Base-by-base conservation (phyloP, 2,113 vertebrate genomes). In the Anoura caudifer region DNA sequence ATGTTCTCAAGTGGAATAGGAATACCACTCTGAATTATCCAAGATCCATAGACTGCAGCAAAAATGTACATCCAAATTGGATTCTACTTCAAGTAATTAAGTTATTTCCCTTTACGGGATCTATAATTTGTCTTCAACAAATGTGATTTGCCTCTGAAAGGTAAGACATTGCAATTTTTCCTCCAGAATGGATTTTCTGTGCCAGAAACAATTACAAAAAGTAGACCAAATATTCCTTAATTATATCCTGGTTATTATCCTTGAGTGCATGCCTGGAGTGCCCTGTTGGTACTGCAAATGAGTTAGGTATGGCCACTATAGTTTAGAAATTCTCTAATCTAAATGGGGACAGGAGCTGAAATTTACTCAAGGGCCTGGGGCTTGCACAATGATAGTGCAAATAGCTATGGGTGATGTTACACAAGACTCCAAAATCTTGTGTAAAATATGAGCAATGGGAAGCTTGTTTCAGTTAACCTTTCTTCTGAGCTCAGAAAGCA, bases 51-150 rank as follows among this genome's bases (percentile, higher is more conserved):
- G 75, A 94, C 91, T 87, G 47, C 82, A 90, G 94, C 91, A 94
- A 96, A 97, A 95, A 96, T 36, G 70, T 90, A 96, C 83, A 96
- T 82, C 92, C 80, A 97, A 97, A 97, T 97, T 96, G 96, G 97
- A 98, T 98, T 98, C 93, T 96, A 92, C 91, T 96, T 95, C 96
- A 97, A 92, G 93, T 96, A 96, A 97, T 97, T 96, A 93, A 94
- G 80, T 96, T 96, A 96, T 97, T 98, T 97, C 89, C 92, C 97
- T 97, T 94, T 95, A 94, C 76, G 95, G 80, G 94, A 92, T 92
- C 92, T 95, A 89, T 95, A 96, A 96, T 91, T 98, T 97, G 95
- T 95, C 92, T 97, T 95, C 70, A 93, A 96, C 95, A 97, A 98
- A 96, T 98, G 86, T 95, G 95, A 95, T 97, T 97, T 97, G 95